Percentiles rank a stretch among this genome's conserved stretches.
phyloP scores from a whole-genome alignment of 2,888 invertebrate genomes.

The Blastobasis lacticolella region DNA sequence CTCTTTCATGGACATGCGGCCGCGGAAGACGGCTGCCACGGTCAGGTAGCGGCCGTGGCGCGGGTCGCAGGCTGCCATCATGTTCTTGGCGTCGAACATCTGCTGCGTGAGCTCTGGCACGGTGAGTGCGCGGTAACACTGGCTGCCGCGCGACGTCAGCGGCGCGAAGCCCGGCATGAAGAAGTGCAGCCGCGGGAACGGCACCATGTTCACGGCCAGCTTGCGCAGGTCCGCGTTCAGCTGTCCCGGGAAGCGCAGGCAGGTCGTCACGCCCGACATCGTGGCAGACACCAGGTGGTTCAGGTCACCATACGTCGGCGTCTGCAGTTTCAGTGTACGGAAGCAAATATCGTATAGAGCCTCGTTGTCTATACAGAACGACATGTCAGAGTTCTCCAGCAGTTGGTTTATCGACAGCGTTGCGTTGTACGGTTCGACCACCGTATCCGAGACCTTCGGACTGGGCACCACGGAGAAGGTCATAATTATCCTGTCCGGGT shows the following conservation, averaged over 20 bases:
- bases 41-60: slow-evolving; percentile 90
- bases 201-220: slow-evolving; percentile 68
- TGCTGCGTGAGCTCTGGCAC: slow-evolving; percentile 92
- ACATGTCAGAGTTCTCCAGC: slow-evolving; percentile 77
- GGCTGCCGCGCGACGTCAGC: slow-evolving; percentile 83
- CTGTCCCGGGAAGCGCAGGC: slow-evolving; percentile 56
- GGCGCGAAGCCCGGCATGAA: slow-evolving; percentile 77
- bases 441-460: slow-evolving; percentile 84
- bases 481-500: slow-evolving; percentile 80
- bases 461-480: slow-evolving; percentile 82
- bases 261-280: slow-evolving; percentile 61
- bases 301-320: slow-evolving; percentile 84
- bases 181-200: slow-evolving; percentile 81
- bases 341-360: slow-evolving; percentile 86
- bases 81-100: slow-evolving; percentile 95
- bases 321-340: slow-evolving; percentile 79
- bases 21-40: slow-evolving; percentile 90
- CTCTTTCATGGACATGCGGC: slow-evolving; percentile 95
- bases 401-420: slow-evolving; percentile 78
- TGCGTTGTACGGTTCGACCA: slow-evolving; percentile 78
- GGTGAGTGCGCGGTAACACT: slow-evolving; percentile 88
- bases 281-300: slow-evolving; percentile 67
- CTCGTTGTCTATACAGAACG: slow-evolving; percentile 84
- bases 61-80: slow-evolving; percentile 97
- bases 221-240: slow-evolving; percentile 82